phyloP scores from a whole-genome alignment of 2,113 vertebrate species.

The Ptilonorhynchus violaceus region DNA sequence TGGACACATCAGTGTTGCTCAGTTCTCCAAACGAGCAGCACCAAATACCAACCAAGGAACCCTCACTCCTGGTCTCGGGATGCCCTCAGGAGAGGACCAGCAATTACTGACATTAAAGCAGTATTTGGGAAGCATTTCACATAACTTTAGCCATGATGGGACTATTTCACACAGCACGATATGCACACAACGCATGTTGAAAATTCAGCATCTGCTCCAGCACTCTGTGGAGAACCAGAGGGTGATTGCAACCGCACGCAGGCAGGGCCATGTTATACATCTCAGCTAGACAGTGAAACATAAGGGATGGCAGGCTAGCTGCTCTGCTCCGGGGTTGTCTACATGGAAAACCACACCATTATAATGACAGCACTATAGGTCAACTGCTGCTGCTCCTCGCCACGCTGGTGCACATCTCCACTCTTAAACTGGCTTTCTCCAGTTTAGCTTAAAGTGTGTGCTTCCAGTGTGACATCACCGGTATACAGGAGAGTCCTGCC shows the following conservation, averaged over 20 bases:
- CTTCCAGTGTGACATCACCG: not conserved
- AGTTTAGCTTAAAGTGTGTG: not conserved
- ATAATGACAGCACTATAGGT: conserved; percentile 61
- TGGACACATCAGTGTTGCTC: not conserved
- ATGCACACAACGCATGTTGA: not conserved
- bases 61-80: not conserved
- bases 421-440: not conserved
- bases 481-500: not conserved
- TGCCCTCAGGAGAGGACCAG: not conserved
- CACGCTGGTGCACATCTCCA: not conserved
- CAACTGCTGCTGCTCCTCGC: conserved; percentile 17
- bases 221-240: not conserved
- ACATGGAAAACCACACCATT: conserved; percentile 47
- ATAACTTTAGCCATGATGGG: not conserved
- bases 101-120: not conserved
- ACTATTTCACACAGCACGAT: not conserved
- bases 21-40: not conserved
- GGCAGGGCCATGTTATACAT: conserved; percentile 43
- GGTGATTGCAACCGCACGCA: not conserved
- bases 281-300: conserved; percentile 56
- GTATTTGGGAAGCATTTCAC: not conserved
- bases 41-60: not conserved
- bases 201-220: not conserved
- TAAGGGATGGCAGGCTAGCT: conserved; percentile 46
- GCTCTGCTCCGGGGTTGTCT: conserved; percentile 32